Evolutionary conservation across 1,140 invertebrate genomes (phyloP).

Genomic region (Ctenoplectra terminalis): DNA sequence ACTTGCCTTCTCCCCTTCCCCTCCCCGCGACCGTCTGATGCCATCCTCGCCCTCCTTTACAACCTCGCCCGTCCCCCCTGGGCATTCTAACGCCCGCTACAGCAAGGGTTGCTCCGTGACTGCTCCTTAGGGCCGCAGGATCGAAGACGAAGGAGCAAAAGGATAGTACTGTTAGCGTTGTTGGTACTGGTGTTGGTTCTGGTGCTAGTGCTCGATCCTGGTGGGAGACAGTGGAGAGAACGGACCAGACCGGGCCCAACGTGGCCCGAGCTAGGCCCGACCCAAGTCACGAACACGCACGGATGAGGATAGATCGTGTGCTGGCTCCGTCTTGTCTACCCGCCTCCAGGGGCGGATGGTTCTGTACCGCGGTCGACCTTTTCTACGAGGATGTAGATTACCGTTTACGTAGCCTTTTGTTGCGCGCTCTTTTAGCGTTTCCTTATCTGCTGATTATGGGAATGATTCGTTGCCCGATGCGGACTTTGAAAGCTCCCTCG

Average conservation of each 20-base stretch:
- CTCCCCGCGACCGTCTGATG: slow-evolving; percentile 34
- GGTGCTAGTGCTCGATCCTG: not conserved
- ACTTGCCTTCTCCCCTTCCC: slow-evolving; percentile 53
- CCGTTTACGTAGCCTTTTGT: slow-evolving; percentile 45
- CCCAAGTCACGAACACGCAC: slow-evolving; percentile 71
- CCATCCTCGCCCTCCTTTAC: slow-evolving; percentile 59
- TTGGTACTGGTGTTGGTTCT: not conserved
- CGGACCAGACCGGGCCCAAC: slow-evolving; percentile 29
- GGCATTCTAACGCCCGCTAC: slow-evolving; percentile 68
- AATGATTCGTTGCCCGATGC: slow-evolving; percentile 28
- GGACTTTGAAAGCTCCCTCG: not conserved
- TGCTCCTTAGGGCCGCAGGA: slow-evolving; percentile 67
- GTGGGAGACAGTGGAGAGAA: slow-evolving; percentile 50
- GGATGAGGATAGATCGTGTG: slow-evolving; percentile 67
- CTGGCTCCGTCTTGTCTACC: slow-evolving; percentile 39
- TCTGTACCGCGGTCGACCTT: slow-evolving; percentile 44
- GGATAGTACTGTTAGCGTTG: slow-evolving; percentile 45
- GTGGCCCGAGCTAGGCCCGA: slow-evolving; percentile 52
- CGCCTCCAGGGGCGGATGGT: slow-evolving; percentile 64
- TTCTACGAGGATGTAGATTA: slow-evolving; percentile 53
- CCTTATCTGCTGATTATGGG: slow-evolving; percentile 43
- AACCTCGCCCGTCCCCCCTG: slow-evolving; percentile 61
- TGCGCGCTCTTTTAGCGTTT: slow-evolving; percentile 28
- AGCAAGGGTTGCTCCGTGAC: slow-evolving; percentile 70
- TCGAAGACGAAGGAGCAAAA: slow-evolving; percentile 62